These are phyloP conservation scores for Nylanderia fulva DNA, from an alignment of 1,140 invertebrate genomes.

Conservation along the genomic window DNA sequence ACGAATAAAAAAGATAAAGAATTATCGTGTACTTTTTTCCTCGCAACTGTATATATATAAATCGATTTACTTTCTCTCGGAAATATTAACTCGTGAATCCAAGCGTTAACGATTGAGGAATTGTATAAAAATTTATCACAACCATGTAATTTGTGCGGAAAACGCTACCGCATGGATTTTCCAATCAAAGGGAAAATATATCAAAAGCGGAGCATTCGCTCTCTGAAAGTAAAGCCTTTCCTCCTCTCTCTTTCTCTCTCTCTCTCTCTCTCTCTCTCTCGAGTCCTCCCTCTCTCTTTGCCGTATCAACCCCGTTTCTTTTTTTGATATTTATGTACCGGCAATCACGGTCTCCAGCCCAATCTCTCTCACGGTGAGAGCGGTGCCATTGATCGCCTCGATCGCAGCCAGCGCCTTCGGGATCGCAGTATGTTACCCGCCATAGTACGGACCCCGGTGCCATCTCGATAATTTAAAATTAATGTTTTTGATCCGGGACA, in stretches of 20 bases:
- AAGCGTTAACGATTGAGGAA: background rate
- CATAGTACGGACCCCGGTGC: conserved; percentile 49
- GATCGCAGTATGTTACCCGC: conserved; percentile 60
- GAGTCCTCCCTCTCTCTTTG: conserved; percentile 20
- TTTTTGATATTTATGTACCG: conserved; percentile 65
- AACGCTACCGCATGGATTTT: conserved; percentile 29
- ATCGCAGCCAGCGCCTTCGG: conserved; percentile 60
- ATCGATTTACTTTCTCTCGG: conserved; percentile 3
- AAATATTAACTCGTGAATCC: background rate
- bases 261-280: too few species aligned
- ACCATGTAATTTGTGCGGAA: conserved; percentile 38
- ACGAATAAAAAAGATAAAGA: conserved; percentile 11
- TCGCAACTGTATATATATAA: background rate
- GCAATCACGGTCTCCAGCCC: conserved; percentile 62
- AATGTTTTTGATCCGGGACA: conserved; percentile 73
- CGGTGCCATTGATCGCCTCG: conserved; percentile 66
- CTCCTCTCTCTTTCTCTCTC: conserved; percentile 9
- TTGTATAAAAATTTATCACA: conserved; percentile 19
- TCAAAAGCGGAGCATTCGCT: conserved; percentile 65
- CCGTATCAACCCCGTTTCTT: conserved; percentile 12
- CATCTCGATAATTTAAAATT: conserved; percentile 75
- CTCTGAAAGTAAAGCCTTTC: conserved; percentile 33
- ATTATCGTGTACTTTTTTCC: background rate
- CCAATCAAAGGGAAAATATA: conserved; percentile 30
- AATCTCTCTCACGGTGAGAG: conserved; percentile 64